Conservation (phyloP, 2,113 vertebrate species). For the Anas platyrhynchos region DNA sequence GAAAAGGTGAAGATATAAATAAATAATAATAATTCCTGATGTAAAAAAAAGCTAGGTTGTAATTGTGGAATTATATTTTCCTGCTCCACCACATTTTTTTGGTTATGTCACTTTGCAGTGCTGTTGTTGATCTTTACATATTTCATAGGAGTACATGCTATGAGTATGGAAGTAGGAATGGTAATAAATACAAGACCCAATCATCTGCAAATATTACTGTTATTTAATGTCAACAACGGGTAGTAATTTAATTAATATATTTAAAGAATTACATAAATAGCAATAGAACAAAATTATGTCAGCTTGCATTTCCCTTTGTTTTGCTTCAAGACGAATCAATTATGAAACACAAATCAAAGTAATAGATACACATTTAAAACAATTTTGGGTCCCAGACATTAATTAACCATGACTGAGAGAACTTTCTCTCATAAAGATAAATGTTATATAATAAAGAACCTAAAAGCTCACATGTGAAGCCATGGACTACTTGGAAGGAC, state of each 20-base stretch:
- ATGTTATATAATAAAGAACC: neutral
- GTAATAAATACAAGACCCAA: neutral
- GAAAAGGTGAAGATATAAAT: neutral
- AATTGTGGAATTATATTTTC: neutral
- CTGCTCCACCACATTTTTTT: accelerated
- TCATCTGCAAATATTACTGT: neutral
- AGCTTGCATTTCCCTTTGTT: neutral
- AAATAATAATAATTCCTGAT: neutral
- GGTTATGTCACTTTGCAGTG: neutral
- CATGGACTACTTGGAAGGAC: neutral
- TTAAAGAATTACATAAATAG: neutral
- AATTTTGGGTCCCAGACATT: neutral
- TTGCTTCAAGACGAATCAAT: neutral
- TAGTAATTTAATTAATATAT: neutral
- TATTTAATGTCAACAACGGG: neutral
- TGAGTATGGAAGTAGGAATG: neutral
- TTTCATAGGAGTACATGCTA: neutral
- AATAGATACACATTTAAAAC: neutral
- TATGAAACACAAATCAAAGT: neutral
- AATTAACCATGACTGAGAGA: neutral
- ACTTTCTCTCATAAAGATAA: neutral
- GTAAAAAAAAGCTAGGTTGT: neutral
- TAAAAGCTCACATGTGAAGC: neutral
- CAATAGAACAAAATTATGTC: neutral
- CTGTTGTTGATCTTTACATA: neutral